phyloP scores from a whole-genome alignment of 2,113 vertebrate species.

The Alectura lathami region DNA sequence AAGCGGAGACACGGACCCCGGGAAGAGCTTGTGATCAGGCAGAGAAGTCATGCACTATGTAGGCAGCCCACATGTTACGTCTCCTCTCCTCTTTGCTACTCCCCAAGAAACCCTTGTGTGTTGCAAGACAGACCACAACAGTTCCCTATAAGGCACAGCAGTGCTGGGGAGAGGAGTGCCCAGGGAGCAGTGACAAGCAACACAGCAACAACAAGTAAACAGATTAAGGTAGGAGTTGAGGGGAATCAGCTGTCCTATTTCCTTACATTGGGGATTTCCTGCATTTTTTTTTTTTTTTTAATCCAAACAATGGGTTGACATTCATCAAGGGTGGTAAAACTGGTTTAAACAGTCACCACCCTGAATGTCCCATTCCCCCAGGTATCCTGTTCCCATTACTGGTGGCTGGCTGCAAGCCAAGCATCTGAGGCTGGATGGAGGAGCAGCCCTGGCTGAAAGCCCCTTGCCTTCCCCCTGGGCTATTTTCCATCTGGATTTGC shows the following conservation, averaged over 20 bases:
- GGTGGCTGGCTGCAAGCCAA: not conserved
- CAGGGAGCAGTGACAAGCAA: not conserved
- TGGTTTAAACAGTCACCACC: constrained; percentile 42
- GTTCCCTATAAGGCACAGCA: constrained; percentile 48
- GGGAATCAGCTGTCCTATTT: constrained; percentile 16
- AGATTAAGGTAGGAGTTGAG: constrained; percentile 23
- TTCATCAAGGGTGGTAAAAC: constrained; percentile 9
- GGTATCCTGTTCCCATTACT: not conserved
- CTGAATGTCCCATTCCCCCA: not conserved
- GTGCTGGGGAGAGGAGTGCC: not conserved
- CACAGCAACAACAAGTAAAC: constrained; percentile 40
- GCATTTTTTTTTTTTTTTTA: not conserved
- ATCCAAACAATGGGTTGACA: not conserved
- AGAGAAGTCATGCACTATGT: not conserved
- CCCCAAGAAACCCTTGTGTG: constrained; percentile 16
- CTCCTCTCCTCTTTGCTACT: constrained; percentile 14
- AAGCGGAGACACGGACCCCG: not conserved
- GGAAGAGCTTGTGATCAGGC: not conserved
- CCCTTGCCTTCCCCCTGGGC: not conserved
- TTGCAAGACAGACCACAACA: constrained; percentile 17
- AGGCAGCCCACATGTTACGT: not conserved
- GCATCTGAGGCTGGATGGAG: not conserved
- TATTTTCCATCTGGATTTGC: constrained; percentile 27
- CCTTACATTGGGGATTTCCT: not conserved
- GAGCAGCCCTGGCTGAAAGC: constrained; percentile 14